Base-by-base conservation (phyloP, 2,888 invertebrate genomes). In the Diarsia rubi region DNA sequence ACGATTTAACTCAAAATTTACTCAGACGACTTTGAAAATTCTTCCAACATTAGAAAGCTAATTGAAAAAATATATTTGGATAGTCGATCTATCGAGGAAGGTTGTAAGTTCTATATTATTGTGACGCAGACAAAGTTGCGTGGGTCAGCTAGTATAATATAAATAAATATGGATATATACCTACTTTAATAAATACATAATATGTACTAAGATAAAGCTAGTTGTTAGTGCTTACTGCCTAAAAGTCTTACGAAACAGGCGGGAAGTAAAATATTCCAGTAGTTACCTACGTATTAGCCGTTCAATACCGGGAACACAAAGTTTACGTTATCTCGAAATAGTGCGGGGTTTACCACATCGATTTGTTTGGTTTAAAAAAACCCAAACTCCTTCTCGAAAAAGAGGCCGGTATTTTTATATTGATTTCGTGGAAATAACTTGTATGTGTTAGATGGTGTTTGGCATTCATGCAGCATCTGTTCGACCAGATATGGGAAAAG, bases 281-380 rank as follows among this genome's bases (percentile, higher is more conserved):
- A 37, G 31, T 2, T 27, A 42, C 14, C 24, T 52, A 1, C n/a
- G 62, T 27, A n/a, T 42, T 49, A 75, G 24, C 49, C 49, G 64
- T 65, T 71, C 14, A 76, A 68, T 60, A 68, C 54, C 27, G 14
- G 45, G 57, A 69, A 77, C 71, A 66, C 60, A 49, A 60, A 59
- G 49, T 77, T 65, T 65, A 68, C 59, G 27, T 66, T 49, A 14
- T 54, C 37, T 68, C 16, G n/a, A 80, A 70, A 76, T 69, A 69
- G 67, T 44, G 16, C 21, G 16, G 12, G n/a, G 14, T 1, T 78
- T 45, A 69, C 60, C 79, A 27, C 31, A 52, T 63, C 8, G 27
- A 45, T 52, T 69, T 75, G 60, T 76, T 76, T 27, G 54, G 19
- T n/a, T 63, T 49, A 11, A 4, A 42, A 68, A 63, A 63, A 42